A percentile compares a stretch with the other conserved stretches of the same genome.
phyloP scores from a whole-genome alignment of 2,113 vertebrate genomes.

The Pseudorectes ferrugineus region DNA sequence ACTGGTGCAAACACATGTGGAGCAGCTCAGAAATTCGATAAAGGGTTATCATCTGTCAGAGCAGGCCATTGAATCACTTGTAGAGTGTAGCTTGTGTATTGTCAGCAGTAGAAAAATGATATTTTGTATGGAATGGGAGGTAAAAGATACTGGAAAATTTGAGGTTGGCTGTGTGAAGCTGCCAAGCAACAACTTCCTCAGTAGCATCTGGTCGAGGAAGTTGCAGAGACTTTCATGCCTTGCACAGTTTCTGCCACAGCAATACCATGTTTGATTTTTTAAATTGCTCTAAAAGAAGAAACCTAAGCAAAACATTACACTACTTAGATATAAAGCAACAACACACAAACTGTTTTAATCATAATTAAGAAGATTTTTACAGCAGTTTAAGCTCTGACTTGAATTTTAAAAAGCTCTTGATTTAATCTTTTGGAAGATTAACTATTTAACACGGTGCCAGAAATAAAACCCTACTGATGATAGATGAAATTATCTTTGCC shows the following conservation, averaged over 20 bases:
- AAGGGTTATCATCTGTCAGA: slow-evolving; percentile 37
- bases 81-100: not conserved
- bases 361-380: slow-evolving; percentile 74
- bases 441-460: slow-evolving; percentile 52
- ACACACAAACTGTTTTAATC: slow-evolving; percentile 72
- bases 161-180: not conserved
- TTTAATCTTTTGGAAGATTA: slow-evolving; percentile 66
- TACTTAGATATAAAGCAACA: slow-evolving; percentile 56
- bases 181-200: not conserved
- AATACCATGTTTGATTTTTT: not conserved
- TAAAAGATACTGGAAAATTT: not conserved
- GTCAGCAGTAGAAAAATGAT: not conserved
- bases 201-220: not conserved
- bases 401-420: slow-evolving; percentile 70
- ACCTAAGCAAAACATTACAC: slow-evolving; percentile 62
- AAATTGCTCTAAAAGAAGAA: slow-evolving; percentile 53
- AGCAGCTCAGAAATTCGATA: slow-evolving; percentile 21
- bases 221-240: not conserved
- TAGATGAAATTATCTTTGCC: slow-evolving; percentile 64
- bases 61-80: not conserved
- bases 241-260: not conserved
- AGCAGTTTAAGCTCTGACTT: slow-evolving; percentile 70
- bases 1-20: not conserved
- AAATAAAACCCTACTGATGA: slow-evolving; percentile 62
- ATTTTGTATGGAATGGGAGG: not conserved